Evolutionary conservation across 2,113 vertebrate genomes (phyloP).

Genomic region (Ginglymostoma cirratum): DNA sequence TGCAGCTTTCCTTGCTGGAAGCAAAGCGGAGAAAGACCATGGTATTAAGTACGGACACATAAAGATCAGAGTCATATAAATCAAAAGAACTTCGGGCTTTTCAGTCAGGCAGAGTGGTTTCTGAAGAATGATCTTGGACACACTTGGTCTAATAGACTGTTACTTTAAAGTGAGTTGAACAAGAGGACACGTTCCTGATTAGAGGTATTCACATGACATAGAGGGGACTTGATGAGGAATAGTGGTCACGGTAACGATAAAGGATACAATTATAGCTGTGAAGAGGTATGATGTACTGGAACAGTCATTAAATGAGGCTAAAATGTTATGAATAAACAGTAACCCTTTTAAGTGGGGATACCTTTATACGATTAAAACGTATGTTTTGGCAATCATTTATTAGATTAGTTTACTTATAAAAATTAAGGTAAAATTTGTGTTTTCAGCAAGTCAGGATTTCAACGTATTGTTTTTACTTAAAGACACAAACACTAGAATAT

Average conservation of each 20-base stretch:
- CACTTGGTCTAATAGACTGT: neutral
- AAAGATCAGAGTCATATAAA: neutral
- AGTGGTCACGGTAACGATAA: too few species aligned
- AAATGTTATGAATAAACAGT: neutral
- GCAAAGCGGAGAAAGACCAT: neutral
- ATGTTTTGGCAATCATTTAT: neutral
- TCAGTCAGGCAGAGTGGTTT: neutral
- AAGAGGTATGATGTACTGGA: too few species aligned
- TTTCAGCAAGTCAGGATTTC: neutral
- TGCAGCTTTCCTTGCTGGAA: neutral
- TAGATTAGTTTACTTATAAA: neutral
- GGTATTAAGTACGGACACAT: neutral
- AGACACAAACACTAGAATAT: neutral
- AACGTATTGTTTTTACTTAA: neutral
- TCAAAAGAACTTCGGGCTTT: neutral
- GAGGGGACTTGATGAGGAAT: too few species aligned
- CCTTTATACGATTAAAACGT: neutral
- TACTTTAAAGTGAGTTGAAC: neutral
- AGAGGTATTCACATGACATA: too few species aligned
- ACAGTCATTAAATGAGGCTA: too few species aligned
- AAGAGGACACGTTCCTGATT: too few species aligned
- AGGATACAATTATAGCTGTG: too few species aligned
- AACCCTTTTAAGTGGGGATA: neutral
- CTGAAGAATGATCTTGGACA: neutral
- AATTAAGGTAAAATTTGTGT: neutral